These are phyloP conservation scores for Podarcis raffonei DNA, from an alignment of 2,113 vertebrate genomes.

Conservation along the genomic window DNA sequence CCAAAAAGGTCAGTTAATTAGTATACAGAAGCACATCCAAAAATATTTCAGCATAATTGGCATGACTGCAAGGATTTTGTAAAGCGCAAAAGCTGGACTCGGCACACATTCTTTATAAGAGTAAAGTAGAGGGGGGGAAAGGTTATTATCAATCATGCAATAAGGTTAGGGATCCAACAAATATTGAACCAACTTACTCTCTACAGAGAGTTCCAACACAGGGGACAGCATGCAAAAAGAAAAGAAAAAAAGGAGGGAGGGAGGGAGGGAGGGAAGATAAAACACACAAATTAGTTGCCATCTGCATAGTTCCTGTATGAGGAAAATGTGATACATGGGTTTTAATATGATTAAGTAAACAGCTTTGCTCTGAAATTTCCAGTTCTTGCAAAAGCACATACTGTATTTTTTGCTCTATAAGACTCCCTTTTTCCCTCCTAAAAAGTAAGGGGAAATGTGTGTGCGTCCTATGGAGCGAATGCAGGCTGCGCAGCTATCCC, in stretches of 20 bases:
- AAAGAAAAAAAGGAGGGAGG: conserved; percentile 66
- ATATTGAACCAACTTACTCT: conserved; percentile 95
- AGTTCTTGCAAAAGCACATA: not conserved
- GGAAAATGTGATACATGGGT: conserved; percentile 70
- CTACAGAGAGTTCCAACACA: conserved; percentile 96
- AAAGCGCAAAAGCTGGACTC: conserved; percentile 78
- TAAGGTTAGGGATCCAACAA: conserved; percentile 80
- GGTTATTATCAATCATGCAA: conserved; percentile 85
- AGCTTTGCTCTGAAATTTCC: conserved; percentile 55
- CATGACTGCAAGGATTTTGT: conserved; percentile 74
- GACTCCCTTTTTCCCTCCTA: too few relatives aligned
- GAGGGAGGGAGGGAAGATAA: conserved; percentile 64
- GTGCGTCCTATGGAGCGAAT: too few relatives aligned
- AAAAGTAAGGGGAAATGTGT: too few relatives aligned
- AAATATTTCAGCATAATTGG: conserved; percentile 73
- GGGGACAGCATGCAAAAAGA: conserved; percentile 87
- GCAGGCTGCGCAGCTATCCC: too few relatives aligned
- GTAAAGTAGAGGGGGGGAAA: conserved; percentile 76
- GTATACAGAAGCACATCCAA: conserved; percentile 80
- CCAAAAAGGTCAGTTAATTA: conserved; percentile 80
- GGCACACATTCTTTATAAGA: conserved; percentile 77
- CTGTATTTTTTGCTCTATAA: too few relatives aligned
- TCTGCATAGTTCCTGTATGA: conserved; percentile 79
- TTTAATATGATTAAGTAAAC: conserved; percentile 64
- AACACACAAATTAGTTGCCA: conserved; percentile 88